These are phyloP conservation scores for Delia radicum DNA, from an alignment of 1,140 invertebrate species.

Conservation along the genomic window DNA sequence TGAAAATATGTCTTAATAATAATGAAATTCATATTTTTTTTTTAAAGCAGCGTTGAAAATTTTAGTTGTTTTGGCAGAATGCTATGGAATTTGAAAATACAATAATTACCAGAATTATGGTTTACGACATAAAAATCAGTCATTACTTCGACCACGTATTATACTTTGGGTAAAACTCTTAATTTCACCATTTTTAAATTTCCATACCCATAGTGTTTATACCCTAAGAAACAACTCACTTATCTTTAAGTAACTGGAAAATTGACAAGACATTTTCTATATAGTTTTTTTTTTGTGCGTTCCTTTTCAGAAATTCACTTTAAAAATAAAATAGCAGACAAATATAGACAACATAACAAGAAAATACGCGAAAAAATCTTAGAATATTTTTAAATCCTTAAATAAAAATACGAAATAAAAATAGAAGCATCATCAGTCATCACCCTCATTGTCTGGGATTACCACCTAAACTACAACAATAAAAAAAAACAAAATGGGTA, in stretches of 20 bases:
- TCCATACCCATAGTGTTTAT: background rate
- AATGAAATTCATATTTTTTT: too few relatives aligned
- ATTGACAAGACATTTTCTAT: background rate
- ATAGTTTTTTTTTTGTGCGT: background rate
- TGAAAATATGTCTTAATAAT: too few relatives aligned
- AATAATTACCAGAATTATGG: too few relatives aligned
- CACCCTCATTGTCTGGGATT: background rate
- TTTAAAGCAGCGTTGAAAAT: too few relatives aligned
- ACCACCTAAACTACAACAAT: background rate
- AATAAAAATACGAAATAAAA: background rate
- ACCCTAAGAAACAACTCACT: background rate
- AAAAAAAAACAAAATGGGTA: background rate
- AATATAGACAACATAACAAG: background rate
- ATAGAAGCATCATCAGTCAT: background rate
- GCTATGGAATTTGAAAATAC: too few relatives aligned
- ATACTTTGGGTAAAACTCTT: too few relatives aligned
- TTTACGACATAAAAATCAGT: too few relatives aligned
- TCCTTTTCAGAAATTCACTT: background rate
- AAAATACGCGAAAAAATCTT: background rate
- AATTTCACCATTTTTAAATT: background rate
- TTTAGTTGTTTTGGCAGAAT: too few relatives aligned
- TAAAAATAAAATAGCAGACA: background rate
- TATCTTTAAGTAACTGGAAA: constrained; percentile 1
- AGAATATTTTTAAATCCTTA: background rate
- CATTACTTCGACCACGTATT: too few relatives aligned